phyloP scores from a whole-genome alignment of 2,113 vertebrate species.

The Xenopus borealis region DNA sequence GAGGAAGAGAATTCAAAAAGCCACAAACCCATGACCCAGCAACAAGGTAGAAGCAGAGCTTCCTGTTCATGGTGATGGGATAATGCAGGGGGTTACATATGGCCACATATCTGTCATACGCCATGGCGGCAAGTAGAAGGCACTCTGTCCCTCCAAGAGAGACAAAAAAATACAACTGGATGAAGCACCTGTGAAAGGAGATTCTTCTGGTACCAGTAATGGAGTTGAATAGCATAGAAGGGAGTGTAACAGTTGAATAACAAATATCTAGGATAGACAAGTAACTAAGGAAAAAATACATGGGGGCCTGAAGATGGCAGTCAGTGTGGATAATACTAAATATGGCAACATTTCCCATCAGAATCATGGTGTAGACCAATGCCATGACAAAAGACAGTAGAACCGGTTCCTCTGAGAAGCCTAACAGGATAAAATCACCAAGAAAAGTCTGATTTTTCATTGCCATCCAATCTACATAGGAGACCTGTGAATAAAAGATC shows the following conservation, averaged over 20 bases:
- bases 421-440: conserved; percentile 20
- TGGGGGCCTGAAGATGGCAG: conserved; percentile 46
- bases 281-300: conserved; percentile 53
- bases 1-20: conserved; percentile 7
- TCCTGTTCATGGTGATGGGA: conserved; percentile 7
- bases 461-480: neutral
- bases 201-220: conserved; percentile 47
- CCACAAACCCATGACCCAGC: neutral
- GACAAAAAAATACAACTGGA: conserved; percentile 52
- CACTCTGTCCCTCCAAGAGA: conserved; percentile 44
- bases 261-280: conserved; percentile 52
- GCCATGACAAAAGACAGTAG: neutral
- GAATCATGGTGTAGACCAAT: conserved; percentile 10
- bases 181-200: conserved; percentile 43
- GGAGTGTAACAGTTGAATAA: conserved; percentile 52
- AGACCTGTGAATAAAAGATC: no score
- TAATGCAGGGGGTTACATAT: conserved; percentile 50
- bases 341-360: conserved; percentile 7
- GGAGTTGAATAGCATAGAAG: conserved; percentile 45
- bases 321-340: conserved; percentile 30
- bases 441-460: neutral
- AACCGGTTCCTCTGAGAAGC: neutral
- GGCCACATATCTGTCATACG: conserved; percentile 52
- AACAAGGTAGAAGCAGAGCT: conserved; percentile 10
- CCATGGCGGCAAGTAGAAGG: conserved; percentile 53